Conservation (phyloP, 2,113 vertebrate genomes). For the Equus quagga region DNA sequence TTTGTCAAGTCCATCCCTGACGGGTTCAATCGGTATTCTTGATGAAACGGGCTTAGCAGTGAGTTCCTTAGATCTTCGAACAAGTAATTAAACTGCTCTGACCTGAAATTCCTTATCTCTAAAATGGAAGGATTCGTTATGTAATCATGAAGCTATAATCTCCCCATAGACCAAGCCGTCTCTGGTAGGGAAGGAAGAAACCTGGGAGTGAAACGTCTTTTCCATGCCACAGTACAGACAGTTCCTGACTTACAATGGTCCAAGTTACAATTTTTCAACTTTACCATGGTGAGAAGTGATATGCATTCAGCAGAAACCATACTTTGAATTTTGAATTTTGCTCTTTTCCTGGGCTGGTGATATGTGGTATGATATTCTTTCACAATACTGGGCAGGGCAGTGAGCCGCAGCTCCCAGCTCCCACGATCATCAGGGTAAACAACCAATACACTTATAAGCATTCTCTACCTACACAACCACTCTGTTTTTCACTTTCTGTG, state of each 20-base stretch:
- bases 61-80: neutral
- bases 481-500: no score
- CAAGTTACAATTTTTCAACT: neutral
- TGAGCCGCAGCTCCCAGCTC: no score
- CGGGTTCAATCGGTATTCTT: constrained; percentile 19
- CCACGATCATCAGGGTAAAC: no score
- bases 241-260: neutral
- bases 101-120: constrained; percentile 61
- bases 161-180: neutral
- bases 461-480: no score
- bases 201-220: neutral
- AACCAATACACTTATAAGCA: no score
- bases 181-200: neutral
- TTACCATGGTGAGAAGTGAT: neutral
- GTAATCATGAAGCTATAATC: constrained; percentile 7
- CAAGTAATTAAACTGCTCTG: constrained; percentile 53
- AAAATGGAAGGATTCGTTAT: constrained; percentile 42
- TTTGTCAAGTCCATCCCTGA: constrained; percentile 51
- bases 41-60: constrained; percentile 55
- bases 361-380: no score
- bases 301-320: neutral
- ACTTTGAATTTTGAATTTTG: no score
- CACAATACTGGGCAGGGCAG: no score
- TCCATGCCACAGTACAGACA: neutral
- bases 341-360: no score